Evolutionary conservation across 2,888 invertebrate species (phyloP).

Genomic region (Cephus sareptanus): DNA sequence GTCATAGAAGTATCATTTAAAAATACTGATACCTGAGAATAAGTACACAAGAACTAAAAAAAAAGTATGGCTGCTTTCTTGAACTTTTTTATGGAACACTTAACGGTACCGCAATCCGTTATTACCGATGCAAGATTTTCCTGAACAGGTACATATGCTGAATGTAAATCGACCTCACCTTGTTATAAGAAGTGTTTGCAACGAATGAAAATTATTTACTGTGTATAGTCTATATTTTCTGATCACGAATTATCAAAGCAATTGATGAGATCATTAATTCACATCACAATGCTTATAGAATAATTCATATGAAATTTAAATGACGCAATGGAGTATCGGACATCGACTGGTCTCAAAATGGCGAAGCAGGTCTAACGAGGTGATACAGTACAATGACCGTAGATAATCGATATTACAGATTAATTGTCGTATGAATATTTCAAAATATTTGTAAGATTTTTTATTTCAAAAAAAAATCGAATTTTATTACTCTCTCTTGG

Average conservation of each 20-base stretch:
- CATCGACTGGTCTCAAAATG: background rate
- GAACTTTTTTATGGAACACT: slow-evolving; percentile 27
- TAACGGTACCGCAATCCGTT: slow-evolving; percentile 39
- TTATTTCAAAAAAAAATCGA: background rate
- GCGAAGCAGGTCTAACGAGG: background rate
- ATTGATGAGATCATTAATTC: too few relatives aligned
- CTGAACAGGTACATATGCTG: slow-evolving; percentile 12
- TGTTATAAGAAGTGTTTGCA: too few relatives aligned
- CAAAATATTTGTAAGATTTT: background rate
- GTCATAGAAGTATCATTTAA: background rate
- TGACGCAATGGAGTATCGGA: background rate
- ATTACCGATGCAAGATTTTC: slow-evolving; percentile 35
- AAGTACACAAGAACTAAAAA: background rate
- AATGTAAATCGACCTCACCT: too few relatives aligned
- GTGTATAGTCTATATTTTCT: too few relatives aligned
- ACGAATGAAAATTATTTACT: too few relatives aligned
- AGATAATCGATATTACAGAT: background rate
- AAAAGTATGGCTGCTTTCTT: background rate
- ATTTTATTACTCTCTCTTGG: background rate
- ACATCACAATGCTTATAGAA: too few relatives aligned
- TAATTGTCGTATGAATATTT: background rate
- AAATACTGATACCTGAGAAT: background rate
- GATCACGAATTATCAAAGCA: too few relatives aligned
- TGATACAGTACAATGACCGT: background rate
- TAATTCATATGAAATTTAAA: too few relatives aligned